Evolutionary conservation across 1,140 invertebrate species (phyloP).

Genomic region (Drosophila insularis): DNA sequence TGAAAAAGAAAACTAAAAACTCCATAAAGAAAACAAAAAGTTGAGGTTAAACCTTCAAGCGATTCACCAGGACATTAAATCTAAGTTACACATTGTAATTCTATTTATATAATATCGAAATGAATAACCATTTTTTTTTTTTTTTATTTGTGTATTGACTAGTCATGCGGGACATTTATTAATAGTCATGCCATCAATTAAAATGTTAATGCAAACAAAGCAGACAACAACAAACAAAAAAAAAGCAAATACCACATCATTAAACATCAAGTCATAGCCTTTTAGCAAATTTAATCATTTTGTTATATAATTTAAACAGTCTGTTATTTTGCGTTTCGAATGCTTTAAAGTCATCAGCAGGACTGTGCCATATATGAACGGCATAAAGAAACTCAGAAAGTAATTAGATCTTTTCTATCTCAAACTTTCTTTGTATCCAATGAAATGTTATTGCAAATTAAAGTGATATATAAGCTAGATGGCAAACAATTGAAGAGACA

Average conservation of each 20-base stretch:
- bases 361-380: too few relatives aligned
- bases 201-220: neutral
- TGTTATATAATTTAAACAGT: too few relatives aligned
- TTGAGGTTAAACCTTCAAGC: neutral
- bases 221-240: neutral
- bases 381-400: too few relatives aligned
- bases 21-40: neutral
- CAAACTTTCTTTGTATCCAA: too few relatives aligned
- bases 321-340: neutral
- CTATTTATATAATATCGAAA: neutral
- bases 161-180: neutral
- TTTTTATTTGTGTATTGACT: neutral
- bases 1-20: conserved; percentile 18
- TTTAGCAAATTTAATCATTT: neutral
- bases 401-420: too few relatives aligned
- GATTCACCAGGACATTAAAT: neutral
- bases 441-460: too few relatives aligned
- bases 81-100: neutral
- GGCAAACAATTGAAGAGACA: too few relatives aligned
- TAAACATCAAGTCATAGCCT: neutral
- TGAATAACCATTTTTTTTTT: neutral
- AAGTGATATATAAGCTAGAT: too few relatives aligned
- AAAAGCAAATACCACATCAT: neutral
- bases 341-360: too few relatives aligned
- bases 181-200: neutral